Evolutionary conservation across 2,888 invertebrate species (phyloP).

Genomic region (Hypsopygia costalis): DNA sequence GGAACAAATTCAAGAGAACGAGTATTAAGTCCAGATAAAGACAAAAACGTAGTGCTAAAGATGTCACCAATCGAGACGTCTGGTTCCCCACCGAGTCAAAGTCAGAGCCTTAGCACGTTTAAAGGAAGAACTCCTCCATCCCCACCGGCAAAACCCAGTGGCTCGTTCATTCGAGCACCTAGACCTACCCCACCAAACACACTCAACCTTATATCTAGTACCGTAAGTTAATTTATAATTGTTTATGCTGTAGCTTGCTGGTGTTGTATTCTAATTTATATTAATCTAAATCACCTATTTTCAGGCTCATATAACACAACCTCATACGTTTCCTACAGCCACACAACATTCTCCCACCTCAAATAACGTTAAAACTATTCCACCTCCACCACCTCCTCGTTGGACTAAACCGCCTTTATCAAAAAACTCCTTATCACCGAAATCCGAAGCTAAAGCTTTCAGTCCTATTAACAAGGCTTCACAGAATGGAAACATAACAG

Average conservation of each 20-base stretch:
- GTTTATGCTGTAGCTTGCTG: slow-evolving; percentile 28
- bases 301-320: slow-evolving; percentile 80
- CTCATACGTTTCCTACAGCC: slow-evolving; percentile 69
- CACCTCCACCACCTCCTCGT: slow-evolving; percentile 91
- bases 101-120: slow-evolving; percentile 83
- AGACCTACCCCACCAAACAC: slow-evolving; percentile 92
- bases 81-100: slow-evolving; percentile 72
- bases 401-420: slow-evolving; percentile 89
- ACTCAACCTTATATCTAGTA: slow-evolving; percentile 85
- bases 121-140: slow-evolving; percentile 82
- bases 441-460: slow-evolving; percentile 60
- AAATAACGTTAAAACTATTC: slow-evolving; percentile 77
- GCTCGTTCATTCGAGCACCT: slow-evolving; percentile 81
- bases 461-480: slow-evolving; percentile 69
- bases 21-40: slow-evolving; percentile 62
- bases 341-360: slow-evolving; percentile 65
- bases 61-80: slow-evolving; percentile 84
- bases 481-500: slow-evolving; percentile 87
- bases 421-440: slow-evolving; percentile 70
- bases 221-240: slow-evolving; percentile 51
- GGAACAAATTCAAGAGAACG: slow-evolving; percentile 63
- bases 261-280: slow-evolving; percentile 40
- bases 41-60: slow-evolving; percentile 86
- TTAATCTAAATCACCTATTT: slow-evolving; percentile 64
- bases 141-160: slow-evolving; percentile 68